These are phyloP conservation scores for Sarcophaga rosellei DNA, from an alignment of 2,888 invertebrate species.

Conservation along the genomic window DNA sequence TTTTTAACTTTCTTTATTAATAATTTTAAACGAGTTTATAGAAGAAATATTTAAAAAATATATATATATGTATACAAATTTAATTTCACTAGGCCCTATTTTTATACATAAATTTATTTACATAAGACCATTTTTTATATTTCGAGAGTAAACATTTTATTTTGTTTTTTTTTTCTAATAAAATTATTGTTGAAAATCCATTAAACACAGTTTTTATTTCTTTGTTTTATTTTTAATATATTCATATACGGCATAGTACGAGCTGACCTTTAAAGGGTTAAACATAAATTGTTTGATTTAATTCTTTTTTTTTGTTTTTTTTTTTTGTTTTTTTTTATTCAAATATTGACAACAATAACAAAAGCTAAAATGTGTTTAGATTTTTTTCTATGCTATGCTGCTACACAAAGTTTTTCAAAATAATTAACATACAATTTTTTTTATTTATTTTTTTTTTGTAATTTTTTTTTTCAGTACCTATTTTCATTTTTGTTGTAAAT, in stretches of 20 bases:
- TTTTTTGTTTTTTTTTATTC: neutral
- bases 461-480: too few species aligned
- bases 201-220: neutral
- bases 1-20: too few species aligned
- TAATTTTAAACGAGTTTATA: too few species aligned
- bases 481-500: slow-evolving; percentile 39
- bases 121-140: too few species aligned
- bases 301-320: neutral
- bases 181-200: neutral
- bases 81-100: too few species aligned
- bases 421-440: slow-evolving; percentile 32
- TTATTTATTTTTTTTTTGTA: slow-evolving; percentile 1
- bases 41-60: too few species aligned
- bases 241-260: neutral
- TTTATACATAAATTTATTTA: too few species aligned
- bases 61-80: too few species aligned
- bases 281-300: slow-evolving; percentile 34
- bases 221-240: too few species aligned
- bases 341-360: slow-evolving; percentile 41
- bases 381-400: slow-evolving; percentile 20
- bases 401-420: slow-evolving; percentile 27
- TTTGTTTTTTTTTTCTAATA: neutral
- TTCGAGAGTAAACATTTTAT: too few species aligned
- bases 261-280: slow-evolving; percentile 27
- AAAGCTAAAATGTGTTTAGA: slow-evolving; percentile 6